phyloP scores from a whole-genome alignment of 2,797 vertebrate genomes.

The Naso thynnoides region DNA sequence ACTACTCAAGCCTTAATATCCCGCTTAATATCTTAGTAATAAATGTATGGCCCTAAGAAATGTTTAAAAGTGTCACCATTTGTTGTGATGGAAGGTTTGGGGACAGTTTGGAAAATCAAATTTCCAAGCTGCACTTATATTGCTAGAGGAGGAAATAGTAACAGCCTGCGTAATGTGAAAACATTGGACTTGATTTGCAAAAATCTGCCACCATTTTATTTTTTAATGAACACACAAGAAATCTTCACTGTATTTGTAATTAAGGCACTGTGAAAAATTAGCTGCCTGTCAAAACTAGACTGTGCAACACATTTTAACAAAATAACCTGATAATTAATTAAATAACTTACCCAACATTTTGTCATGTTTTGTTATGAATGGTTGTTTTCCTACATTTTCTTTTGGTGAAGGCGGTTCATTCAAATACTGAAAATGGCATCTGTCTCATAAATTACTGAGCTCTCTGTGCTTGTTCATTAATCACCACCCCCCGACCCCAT shows the following conservation, averaged over 20 bases:
- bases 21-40: slow-evolving; percentile 12
- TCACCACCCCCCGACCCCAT: no score
- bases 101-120: neutral
- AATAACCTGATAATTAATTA: slow-evolving; percentile 23
- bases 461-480: neutral
- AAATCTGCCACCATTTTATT: neutral
- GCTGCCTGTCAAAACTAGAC: slow-evolving; percentile 9
- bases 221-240: neutral
- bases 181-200: neutral
- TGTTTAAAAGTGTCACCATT: neutral
- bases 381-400: neutral
- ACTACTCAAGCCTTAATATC: slow-evolving; percentile 44
- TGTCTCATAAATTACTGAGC: neutral
- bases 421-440: neutral
- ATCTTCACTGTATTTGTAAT: slow-evolving; percentile 23
- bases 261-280: slow-evolving; percentile 7
- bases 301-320: slow-evolving; percentile 15
- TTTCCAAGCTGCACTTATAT: slow-evolving; percentile 9
- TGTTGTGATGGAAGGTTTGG: slow-evolving; percentile 1
- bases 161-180: neutral
- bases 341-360: slow-evolving; percentile 3
- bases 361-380: slow-evolving; percentile 12
- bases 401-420: neutral
- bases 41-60: neutral
- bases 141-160: neutral